Evolutionary conservation across 2,797 vertebrate species (phyloP), one percentile per base, ranked within the genome.

Genomic region (Limnodromus scolopaceus): DNA sequence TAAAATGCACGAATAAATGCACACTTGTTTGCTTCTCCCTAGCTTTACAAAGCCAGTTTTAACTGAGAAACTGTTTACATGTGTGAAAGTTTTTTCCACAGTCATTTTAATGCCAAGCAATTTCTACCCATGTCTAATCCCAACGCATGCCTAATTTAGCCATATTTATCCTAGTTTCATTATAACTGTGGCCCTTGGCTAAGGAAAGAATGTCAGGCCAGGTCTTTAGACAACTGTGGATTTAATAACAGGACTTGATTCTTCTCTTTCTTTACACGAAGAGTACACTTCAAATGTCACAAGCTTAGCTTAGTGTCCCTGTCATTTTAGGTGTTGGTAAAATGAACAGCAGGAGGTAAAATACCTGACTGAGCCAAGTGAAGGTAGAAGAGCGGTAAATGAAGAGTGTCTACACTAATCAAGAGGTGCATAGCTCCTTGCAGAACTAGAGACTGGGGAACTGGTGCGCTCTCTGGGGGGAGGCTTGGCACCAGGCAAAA

Each of bases 1-100:
- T 39, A 95, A 93, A 95, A 71, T 87, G 48, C 90, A 87, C 64
- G 45, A 93, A 94, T 95, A 96, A 92, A 95, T 85, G 68, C 71
- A 77, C 76, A 25, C 64, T 86, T 87, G 39, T 82, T 94, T 92
- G 80, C 83, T 74, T 93, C 70, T 84, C 51, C 34, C 45, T 82
- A 68, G 70, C 51, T 83, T 89, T 92, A 71, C 45, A 92, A 87
- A 92, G 58, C 36, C 80, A 89, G 28, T 90, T 94, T 90, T 87
- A 89, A 92, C 70, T 45, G 61, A 93, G 75, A 87, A 77, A 61
- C 36, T 76, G 61, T 85, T 91, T 94, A 80, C 60, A 74, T 74
- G 82, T 82, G 77, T 89, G 91, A 90, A 94, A 77, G 94, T 74
- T 68, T 95, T 89, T 91, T 95, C 80, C 86, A 65, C 57, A 83